Conservation (phyloP, 2,797 vertebrate genomes). For the Sebastes matsubarae region DNA sequence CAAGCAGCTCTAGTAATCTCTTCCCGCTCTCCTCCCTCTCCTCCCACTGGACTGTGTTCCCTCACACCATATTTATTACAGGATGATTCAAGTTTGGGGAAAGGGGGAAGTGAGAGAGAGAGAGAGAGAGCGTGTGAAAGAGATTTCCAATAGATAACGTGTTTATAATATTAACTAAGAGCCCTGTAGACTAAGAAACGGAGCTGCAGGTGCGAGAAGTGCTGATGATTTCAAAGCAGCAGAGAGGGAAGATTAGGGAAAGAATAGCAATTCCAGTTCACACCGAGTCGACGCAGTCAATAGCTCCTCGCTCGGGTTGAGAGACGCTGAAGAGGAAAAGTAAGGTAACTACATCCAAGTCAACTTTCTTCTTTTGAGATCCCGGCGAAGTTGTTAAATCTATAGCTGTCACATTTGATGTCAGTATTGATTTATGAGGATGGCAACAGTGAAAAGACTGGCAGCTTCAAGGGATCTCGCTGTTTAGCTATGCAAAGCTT, state of each 20-base stretch:
- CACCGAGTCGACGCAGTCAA: slow-evolving; percentile 48
- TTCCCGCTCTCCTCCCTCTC: slow-evolving; percentile 53
- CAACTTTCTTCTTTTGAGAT: slow-evolving; percentile 63
- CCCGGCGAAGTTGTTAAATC: slow-evolving; percentile 64
- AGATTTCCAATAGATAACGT: slow-evolving; percentile 71
- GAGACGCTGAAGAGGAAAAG: slow-evolving; percentile 40
- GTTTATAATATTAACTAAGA: slow-evolving; percentile 70
- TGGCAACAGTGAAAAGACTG: slow-evolving; percentile 67
- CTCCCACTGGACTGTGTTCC: slow-evolving; percentile 59
- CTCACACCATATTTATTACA: slow-evolving; percentile 68
- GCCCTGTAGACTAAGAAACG: slow-evolving; percentile 23
- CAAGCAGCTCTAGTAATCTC: slow-evolving; percentile 67
- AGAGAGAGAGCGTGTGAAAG: slow-evolving; percentile 57
- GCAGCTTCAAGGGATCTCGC: slow-evolving; percentile 72
- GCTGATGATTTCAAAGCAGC: slow-evolving; percentile 64
- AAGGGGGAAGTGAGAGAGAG: slow-evolving; percentile 15
- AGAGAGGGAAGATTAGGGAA: slow-evolving; percentile 47
- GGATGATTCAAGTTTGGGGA: slow-evolving; percentile 65
- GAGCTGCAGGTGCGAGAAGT: slow-evolving; percentile 43
- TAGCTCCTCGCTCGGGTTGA: slow-evolving; percentile 31
- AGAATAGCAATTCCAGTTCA: slow-evolving; percentile 54
- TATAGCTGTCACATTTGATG: slow-evolving; percentile 80
- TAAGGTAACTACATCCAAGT: slow-evolving; percentile 50
- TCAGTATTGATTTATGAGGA: slow-evolving; percentile 77
- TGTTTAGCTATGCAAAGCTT: slow-evolving; percentile 83